These are phyloP conservation scores for Pangasius larnaudii DNA, from an alignment of 2,797 vertebrate genomes.

Conservation along the genomic window DNA sequence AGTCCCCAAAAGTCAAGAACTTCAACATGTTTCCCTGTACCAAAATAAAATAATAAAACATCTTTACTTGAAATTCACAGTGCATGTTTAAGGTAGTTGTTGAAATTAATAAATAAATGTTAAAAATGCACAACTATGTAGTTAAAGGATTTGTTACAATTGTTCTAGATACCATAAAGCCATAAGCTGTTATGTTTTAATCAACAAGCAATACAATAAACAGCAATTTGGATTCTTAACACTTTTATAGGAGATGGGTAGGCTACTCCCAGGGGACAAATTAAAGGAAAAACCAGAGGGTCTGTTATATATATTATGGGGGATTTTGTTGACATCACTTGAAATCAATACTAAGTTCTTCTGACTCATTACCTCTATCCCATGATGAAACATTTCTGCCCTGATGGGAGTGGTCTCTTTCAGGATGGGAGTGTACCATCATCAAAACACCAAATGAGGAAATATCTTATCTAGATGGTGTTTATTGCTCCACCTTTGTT, in stretches of 20 bases:
- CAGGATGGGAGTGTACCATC: background rate
- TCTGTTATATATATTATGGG: background rate
- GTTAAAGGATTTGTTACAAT: no score
- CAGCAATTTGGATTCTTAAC: background rate
- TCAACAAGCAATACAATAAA: background rate
- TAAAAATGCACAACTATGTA: background rate
- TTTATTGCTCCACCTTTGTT: background rate
- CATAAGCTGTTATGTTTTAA: background rate
- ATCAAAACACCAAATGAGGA: background rate
- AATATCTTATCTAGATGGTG: background rate
- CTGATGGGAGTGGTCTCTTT: background rate
- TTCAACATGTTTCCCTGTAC: background rate
- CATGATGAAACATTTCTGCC: background rate
- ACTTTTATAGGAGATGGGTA: background rate
- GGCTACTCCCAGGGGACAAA: background rate
- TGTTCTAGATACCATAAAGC: background rate
- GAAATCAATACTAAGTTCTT: background rate
- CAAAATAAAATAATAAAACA: background rate
- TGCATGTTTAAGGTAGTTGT: background rate
- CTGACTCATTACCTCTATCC: background rate
- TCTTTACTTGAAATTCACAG: background rate
- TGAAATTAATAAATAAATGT: background rate
- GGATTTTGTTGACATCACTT: background rate
- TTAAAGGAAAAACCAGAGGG: background rate
- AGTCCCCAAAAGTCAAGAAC: background rate